Evolutionary conservation across 2,113 vertebrate genomes (phyloP).

Genomic region (Psammodynastes pulverulentus): DNA sequence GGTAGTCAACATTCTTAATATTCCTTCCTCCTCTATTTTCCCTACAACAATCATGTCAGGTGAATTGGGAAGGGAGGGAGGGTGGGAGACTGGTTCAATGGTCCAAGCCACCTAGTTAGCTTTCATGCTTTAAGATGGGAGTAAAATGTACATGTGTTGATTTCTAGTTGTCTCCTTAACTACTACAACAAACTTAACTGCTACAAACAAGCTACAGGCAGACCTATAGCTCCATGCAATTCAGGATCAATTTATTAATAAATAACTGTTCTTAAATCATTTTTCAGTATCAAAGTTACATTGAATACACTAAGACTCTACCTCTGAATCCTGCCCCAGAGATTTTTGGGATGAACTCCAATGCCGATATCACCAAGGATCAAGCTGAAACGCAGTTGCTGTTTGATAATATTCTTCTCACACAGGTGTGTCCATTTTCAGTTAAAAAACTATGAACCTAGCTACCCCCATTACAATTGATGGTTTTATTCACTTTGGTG

Average conservation of each 20-base stretch:
- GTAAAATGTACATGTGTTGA: neutral
- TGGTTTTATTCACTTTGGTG: neutral
- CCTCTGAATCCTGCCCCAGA: constrained; percentile 82
- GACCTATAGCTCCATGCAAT: neutral
- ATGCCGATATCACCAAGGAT: constrained; percentile 85
- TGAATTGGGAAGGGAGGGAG: too few relatives aligned
- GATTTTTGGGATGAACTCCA: constrained; percentile 85
- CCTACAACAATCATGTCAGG: too few relatives aligned
- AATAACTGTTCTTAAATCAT: neutral
- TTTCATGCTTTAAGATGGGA: neutral
- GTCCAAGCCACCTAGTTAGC: neutral
- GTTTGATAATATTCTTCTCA: constrained; percentile 83
- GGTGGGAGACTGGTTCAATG: too few relatives aligned
- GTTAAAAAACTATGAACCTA: neutral
- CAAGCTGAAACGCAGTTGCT: constrained; percentile 83
- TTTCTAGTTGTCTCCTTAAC: neutral
- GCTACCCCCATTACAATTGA: accelerated
- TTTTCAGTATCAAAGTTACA: constrained; percentile 77
- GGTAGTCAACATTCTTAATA: too few relatives aligned
- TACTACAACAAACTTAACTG: neutral
- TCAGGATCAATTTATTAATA: neutral
- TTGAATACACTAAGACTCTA: constrained; percentile 80
- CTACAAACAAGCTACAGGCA: neutral
- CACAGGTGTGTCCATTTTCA: constrained; percentile 68
- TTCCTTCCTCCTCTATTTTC: too few relatives aligned